Conservation (phyloP, 2,113 vertebrate genomes). For the Chascanopsetta lugubris region DNA sequence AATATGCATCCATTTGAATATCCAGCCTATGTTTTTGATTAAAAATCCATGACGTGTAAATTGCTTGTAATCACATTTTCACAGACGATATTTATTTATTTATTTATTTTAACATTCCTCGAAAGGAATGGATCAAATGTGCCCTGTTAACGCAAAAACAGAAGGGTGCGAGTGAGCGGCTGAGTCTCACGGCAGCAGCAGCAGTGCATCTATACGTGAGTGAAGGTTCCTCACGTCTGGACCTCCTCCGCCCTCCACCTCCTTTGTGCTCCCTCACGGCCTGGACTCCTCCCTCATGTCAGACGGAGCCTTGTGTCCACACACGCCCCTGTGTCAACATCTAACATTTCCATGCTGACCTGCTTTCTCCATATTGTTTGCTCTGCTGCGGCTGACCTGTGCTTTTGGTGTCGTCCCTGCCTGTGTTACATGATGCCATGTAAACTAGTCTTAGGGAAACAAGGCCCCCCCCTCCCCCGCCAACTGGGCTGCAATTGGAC, state of each 20-base stretch:
- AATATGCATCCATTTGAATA: too few relatives aligned
- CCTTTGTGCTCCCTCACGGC: neutral
- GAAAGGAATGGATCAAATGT: neutral
- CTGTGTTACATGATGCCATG: conserved; percentile 16
- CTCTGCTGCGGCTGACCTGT: conserved; percentile 13
- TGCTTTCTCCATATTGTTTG: conserved; percentile 49
- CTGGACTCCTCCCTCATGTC: neutral
- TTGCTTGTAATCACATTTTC: too few relatives aligned
- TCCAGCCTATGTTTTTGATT: too few relatives aligned
- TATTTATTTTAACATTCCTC: too few relatives aligned
- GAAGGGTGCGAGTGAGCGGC: neutral
- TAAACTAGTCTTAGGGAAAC: conserved; percentile 22
- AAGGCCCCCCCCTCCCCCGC: neutral
- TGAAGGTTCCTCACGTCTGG: neutral
- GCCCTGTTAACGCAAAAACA: too few relatives aligned
- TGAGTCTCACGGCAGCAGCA: neutral
- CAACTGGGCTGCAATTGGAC: neutral
- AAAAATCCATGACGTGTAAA: too few relatives aligned
- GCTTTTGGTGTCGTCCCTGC: conserved; percentile 16
- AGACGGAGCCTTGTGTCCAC: neutral
- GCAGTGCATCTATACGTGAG: neutral
- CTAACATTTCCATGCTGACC: conserved; percentile 40
- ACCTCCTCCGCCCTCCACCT: neutral
- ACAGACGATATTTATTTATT: too few relatives aligned
- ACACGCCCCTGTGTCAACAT: conserved; percentile 2